These are phyloP conservation scores for Lophius americanus DNA, from an alignment of 2,797 vertebrate genomes.

Conservation along the genomic window DNA sequence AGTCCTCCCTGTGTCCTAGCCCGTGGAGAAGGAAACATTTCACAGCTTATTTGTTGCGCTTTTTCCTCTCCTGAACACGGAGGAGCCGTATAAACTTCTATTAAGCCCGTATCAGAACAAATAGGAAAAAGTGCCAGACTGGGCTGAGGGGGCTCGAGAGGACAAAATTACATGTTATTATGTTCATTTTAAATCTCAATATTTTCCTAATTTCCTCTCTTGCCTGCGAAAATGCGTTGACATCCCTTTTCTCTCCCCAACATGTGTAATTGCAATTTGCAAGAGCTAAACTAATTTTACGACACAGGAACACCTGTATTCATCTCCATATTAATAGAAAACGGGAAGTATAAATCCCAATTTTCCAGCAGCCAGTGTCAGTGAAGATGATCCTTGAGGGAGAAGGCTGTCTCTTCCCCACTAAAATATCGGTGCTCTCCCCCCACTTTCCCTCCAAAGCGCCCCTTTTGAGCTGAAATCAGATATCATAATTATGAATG, in stretches of 20 bases:
- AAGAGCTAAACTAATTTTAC: conserved; percentile 86
- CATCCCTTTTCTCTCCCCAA: conserved; percentile 63
- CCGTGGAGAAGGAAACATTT: conserved; percentile 72
- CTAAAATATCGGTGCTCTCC: conserved; percentile 82
- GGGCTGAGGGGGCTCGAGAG: conserved; percentile 59
- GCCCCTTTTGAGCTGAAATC: conserved; percentile 71
- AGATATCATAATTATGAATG: conserved; percentile 84
- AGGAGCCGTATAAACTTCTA: conserved; percentile 57
- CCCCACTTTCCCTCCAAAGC: conserved; percentile 58
- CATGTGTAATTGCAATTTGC: conserved; percentile 84
- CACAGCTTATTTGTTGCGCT: conserved; percentile 73
- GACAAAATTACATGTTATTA: conserved; percentile 70
- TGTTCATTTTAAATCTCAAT: conserved; percentile 76
- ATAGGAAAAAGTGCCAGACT: conserved; percentile 69
- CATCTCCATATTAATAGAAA: conserved; percentile 89
- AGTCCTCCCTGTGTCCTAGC: conserved; percentile 74
- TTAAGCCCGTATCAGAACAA: conserved; percentile 71
- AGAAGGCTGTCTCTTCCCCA: conserved; percentile 80
- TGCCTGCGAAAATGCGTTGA: conserved; percentile 57
- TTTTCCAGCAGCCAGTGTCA: conserved; percentile 84
- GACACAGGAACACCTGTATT: conserved; percentile 84
- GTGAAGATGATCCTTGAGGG: conserved; percentile 85
- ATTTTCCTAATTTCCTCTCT: conserved; percentile 67
- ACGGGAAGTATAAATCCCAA: conserved; percentile 87
- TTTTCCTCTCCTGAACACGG: conserved; percentile 60